Evolutionary conservation across 2,797 vertebrate species (phyloP).

Genomic region (Acridotheres tristis): DNA sequence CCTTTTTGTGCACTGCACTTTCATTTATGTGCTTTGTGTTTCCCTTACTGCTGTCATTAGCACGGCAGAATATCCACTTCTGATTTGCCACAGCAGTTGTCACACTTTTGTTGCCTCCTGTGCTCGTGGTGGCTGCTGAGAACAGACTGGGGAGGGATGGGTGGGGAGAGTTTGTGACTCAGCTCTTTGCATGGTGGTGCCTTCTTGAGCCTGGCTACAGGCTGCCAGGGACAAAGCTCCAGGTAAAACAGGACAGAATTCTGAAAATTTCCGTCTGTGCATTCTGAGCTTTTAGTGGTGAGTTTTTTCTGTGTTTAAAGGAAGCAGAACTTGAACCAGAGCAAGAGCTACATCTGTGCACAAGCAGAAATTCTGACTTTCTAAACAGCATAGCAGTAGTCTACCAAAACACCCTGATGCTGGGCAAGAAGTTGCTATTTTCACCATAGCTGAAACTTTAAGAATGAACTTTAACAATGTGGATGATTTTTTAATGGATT

Average conservation of each 20-base stretch:
- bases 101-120: not conserved
- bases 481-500: not conserved
- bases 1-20: not conserved
- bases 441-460: not conserved
- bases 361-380: not conserved
- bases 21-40: not conserved
- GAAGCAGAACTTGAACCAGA: not conserved
- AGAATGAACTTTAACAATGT: not conserved
- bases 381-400: not conserved
- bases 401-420: not conserved
- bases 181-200: not conserved
- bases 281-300: not conserved
- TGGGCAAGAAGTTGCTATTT: not conserved
- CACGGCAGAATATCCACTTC: accelerated
- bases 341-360: not conserved
- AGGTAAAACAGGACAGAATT: not conserved
- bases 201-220: not conserved
- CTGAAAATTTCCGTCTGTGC: not conserved
- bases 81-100: not conserved
- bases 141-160: not conserved
- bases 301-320: not conserved
- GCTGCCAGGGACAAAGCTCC: not conserved
- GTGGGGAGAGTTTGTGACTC: not conserved
- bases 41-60: not conserved
- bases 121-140: accelerated